Conservation (phyloP, 1,140 invertebrate species). For the Macrotrachela quadricornifera region DNA sequence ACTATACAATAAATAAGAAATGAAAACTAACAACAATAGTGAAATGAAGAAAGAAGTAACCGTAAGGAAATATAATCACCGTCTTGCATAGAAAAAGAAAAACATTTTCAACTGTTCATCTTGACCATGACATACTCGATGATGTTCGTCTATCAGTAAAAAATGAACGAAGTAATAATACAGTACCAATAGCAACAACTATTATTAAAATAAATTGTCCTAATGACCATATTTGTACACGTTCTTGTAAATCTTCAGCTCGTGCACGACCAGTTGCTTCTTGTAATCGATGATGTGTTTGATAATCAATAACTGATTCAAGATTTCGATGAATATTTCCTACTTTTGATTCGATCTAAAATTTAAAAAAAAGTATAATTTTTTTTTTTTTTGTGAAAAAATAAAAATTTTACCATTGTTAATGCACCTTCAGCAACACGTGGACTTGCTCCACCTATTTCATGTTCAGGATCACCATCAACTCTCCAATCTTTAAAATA, state of each 20-base stretch:
- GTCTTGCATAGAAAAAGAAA: too few species aligned
- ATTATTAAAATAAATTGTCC: conserved; percentile 65
- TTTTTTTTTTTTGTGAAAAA: too few species aligned
- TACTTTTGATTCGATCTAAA: conserved; percentile 62
- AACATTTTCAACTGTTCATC: too few species aligned
- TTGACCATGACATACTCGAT: too few species aligned
- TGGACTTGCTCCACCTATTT: conserved; percentile 70
- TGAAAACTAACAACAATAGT: too few species aligned
- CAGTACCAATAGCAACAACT: conserved; percentile 60
- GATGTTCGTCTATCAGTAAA: conserved; percentile 55
- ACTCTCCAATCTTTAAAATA: conserved; percentile 79
- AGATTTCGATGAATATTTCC: conserved; percentile 66
- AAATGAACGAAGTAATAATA: conserved; percentile 73
- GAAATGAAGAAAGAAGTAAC: too few species aligned
- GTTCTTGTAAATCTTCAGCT: conserved; percentile 80
- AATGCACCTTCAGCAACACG: conserved; percentile 37
- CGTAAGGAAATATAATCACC: too few species aligned
- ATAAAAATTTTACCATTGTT: conserved; percentile 10
- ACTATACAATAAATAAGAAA: too few species aligned
- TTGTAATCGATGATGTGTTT: conserved; percentile 79
- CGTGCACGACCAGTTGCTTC: conserved; percentile 78
- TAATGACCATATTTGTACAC: conserved; percentile 73
- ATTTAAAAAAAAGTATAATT: too few species aligned
- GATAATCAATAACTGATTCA: conserved; percentile 65
- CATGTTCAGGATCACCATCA: conserved; percentile 48